These are phyloP conservation scores for Chorisops tibialis DNA, from an alignment of 2,888 invertebrate genomes.

Conservation along the genomic window DNA sequence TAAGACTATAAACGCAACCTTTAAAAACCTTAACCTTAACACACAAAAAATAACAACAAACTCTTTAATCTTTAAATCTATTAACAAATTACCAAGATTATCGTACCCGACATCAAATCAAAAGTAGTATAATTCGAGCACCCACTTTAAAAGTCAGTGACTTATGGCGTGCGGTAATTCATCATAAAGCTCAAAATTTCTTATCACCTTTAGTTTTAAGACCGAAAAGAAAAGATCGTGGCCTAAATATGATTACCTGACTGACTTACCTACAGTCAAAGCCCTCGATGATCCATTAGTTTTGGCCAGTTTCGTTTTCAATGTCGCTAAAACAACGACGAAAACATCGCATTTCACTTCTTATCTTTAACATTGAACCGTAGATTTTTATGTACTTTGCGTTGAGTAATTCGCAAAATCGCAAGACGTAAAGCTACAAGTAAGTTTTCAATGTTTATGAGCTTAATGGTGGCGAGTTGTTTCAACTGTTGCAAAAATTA, in stretches of 20 bases:
- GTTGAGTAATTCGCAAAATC: slow-evolving; percentile 3
- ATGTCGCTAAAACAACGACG: slow-evolving; percentile 1
- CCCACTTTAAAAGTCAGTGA: slow-evolving; percentile 16
- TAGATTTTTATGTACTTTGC: slow-evolving; percentile 1
- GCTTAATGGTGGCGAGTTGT: not conserved
- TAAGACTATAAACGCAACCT: too few relatives aligned
- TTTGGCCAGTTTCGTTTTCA: slow-evolving; percentile 7
- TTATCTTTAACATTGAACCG: slow-evolving; percentile 24
- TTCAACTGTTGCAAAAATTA: not conserved
- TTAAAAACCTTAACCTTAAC: too few relatives aligned
- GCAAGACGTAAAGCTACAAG: not conserved
- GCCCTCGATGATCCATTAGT: slow-evolving; percentile 6
- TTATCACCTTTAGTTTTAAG: slow-evolving; percentile 6
- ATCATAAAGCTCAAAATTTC: slow-evolving; percentile 5
- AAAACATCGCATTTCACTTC: slow-evolving; percentile 5
- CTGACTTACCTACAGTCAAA: not conserved
- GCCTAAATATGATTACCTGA: slow-evolving; percentile 1
- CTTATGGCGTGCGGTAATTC: slow-evolving; percentile 3
- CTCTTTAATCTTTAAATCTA: too few relatives aligned
- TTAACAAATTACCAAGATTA: too few relatives aligned
- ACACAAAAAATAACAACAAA: too few relatives aligned
- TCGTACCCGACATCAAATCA: too few relatives aligned
- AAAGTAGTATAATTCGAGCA: too few relatives aligned
- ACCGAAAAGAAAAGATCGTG: not conserved
- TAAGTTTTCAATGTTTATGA: not conserved